Base-by-base conservation (phyloP, 2,888 invertebrate genomes). In the Arrhopalites spinosus region DNA sequence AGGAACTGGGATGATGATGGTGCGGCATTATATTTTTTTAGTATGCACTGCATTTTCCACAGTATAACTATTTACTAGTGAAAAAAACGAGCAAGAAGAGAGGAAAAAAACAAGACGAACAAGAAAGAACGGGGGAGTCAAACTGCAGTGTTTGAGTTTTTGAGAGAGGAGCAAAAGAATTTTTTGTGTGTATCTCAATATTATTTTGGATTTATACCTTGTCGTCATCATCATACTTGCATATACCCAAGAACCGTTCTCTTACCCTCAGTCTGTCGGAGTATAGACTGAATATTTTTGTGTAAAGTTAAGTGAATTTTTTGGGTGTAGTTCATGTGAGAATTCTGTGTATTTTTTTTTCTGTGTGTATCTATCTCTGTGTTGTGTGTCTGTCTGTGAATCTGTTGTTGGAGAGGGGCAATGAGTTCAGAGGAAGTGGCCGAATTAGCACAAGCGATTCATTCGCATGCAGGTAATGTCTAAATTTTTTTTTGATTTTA, bases 351-450 rank as follows among this genome's bases (percentile, higher is more conserved):
- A 20, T 25, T 13, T 27, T 64, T 64, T n/a, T 13, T 47, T 5
- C 36, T 27, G n/a, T n/a, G 50, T 66, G 25, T 43, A 36, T 72
- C 17, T 63, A 45, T 15, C 59, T 43, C 15, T 56, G 45, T 29
- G 27, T 61, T 36, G 63, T 30, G 72, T 63, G 59, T 15, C 11
- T 25, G 5, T n/a, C 29, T 13, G n/a, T 27, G 29, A n/a, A 27
- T 27, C 29, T 27, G 17, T 56, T 61, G 45, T 23, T 66, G 50
- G 73, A 30, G 68, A 36, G 67, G 67, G 47, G 74, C 50, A 63
- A 82, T 82, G 82, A 82, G 81, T 77, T 81, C 80, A 63, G 81
- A 83, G 67, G 83, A 83, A 80, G 83, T 83, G 69, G 83, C 83
- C 73, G 81, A 83, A 79, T 79, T 83, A 77, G 83, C 83, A 68